Conservation (phyloP, 2,888 invertebrate genomes). For the Brachyopa scutellaris region DNA sequence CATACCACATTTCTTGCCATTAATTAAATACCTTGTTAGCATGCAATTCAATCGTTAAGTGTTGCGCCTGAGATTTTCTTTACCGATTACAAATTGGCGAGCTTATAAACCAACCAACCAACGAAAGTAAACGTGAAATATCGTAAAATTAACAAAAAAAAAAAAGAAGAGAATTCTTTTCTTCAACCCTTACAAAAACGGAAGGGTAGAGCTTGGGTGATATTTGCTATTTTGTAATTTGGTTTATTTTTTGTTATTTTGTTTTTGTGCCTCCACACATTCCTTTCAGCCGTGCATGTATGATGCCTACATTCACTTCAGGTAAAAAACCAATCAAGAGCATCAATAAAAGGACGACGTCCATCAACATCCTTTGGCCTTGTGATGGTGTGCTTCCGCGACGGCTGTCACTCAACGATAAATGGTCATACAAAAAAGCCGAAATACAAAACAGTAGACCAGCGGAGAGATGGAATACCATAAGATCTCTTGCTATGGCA, state of each 20-base stretch:
- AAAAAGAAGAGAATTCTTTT: conserved; percentile 15
- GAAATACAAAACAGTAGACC: neutral
- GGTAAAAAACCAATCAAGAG: conserved; percentile 82
- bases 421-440: conserved; percentile 44
- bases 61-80: conserved; percentile 71
- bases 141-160: conserved; percentile 54
- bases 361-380: conserved; percentile 77
- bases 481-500: conserved; percentile 10
- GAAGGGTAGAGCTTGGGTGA: conserved; percentile 42
- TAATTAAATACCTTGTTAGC: conserved; percentile 72
- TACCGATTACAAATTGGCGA: conserved; percentile 35
- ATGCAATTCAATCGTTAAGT: conserved; percentile 73
- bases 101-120: neutral
- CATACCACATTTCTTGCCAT: conserved; percentile 53
- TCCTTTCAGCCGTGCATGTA: conserved; percentile 10
- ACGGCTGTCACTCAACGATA: conserved; percentile 70
- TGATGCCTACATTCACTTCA: conserved; percentile 70
- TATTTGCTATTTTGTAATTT: conserved; percentile 68
- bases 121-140: conserved; percentile 69
- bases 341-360: conserved; percentile 81
- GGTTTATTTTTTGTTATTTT: conserved; percentile 32
- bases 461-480: neutral
- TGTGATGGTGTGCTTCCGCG: conserved; percentile 34
- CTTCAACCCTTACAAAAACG: conserved; percentile 19
- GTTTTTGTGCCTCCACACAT: neutral